These are phyloP conservation scores for Falco cherrug DNA, from an alignment of 2,797 vertebrate genomes.

Conservation along the genomic window DNA sequence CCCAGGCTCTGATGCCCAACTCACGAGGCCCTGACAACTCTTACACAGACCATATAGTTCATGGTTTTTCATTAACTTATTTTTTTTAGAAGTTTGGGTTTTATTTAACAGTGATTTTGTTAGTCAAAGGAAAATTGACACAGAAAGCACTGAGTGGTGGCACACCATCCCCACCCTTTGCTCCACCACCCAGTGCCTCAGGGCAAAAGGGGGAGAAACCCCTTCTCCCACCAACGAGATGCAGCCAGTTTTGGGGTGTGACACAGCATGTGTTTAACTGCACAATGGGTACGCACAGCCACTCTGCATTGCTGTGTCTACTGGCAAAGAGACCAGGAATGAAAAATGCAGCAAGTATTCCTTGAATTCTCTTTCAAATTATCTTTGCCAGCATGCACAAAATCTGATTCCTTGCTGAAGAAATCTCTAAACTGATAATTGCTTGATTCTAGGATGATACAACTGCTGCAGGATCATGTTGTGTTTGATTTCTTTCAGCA, in stretches of 20 bases:
- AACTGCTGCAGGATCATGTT: background rate
- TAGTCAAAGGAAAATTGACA: background rate
- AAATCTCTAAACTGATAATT: background rate
- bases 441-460: background rate
- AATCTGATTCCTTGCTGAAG: background rate
- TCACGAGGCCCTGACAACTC: accelerated
- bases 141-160: background rate
- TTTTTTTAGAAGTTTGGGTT: background rate
- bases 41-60: background rate
- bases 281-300: background rate
- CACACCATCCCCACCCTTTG: accelerated
- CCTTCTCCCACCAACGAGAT: background rate
- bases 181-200: background rate
- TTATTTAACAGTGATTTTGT: background rate
- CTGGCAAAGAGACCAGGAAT: background rate
- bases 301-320: background rate
- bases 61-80: background rate
- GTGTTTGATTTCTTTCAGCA: background rate
- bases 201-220: background rate
- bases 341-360: background rate
- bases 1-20: background rate
- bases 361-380: background rate
- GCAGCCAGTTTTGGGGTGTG: background rate
- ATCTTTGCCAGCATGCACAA: background rate
- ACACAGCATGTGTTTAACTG: background rate